These are phyloP conservation scores for Sebastes dallii DNA, from an alignment of 2,797 vertebrate species.

Conservation along the genomic window DNA sequence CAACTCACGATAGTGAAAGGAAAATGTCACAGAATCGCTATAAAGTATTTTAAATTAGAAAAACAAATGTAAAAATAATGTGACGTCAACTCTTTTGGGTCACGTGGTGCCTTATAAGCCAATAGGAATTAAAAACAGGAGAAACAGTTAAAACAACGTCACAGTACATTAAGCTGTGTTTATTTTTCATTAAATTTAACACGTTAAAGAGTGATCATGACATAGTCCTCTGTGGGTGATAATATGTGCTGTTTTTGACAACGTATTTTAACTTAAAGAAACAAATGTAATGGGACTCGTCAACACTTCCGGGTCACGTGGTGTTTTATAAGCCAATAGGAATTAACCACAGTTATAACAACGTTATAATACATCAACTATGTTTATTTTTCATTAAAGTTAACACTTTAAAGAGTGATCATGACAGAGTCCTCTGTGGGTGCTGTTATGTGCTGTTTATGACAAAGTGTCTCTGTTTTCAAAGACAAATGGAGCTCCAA, in stretches of 20 bases:
- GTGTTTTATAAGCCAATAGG: not conserved
- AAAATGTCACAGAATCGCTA: not conserved
- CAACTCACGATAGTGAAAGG: not conserved
- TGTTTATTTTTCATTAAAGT: not conserved
- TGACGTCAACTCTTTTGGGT: accelerated
- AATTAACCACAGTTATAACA: not conserved
- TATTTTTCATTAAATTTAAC: not conserved
- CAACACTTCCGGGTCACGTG: not conserved
- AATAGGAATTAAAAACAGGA: not conserved
- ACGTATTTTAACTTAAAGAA: not conserved
- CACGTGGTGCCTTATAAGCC: not conserved
- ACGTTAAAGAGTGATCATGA: not conserved
- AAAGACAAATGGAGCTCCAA: not conserved
- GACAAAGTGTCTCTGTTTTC: not conserved
- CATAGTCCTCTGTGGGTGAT: not conserved
- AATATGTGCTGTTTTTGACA: not conserved
- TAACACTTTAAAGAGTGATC: not conserved
- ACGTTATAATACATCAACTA: not conserved
- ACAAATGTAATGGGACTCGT: not conserved
- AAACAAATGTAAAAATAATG: not conserved
- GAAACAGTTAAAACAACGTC: not conserved
- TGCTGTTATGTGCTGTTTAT: not conserved
- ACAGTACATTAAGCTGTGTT: not conserved
- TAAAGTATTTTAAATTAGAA: not conserved
- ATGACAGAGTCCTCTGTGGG: not conserved